These are phyloP conservation scores for Ramazzottius varieornatus DNA, from an alignment of 2,888 invertebrate genomes.

Conservation along the genomic window DNA sequence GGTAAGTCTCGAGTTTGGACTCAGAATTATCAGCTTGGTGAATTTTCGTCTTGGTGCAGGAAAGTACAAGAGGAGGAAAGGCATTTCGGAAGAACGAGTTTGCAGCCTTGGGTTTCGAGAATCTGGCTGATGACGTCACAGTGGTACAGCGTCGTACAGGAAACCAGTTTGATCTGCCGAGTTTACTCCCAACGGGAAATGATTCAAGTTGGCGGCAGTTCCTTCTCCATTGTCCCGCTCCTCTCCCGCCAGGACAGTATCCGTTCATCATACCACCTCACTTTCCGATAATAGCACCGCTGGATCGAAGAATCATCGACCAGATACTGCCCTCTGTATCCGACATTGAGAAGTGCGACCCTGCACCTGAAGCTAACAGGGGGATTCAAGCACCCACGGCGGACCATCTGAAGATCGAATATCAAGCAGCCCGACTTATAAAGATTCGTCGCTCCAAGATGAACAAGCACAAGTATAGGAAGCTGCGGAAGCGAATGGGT, in stretches of 20 bases:
- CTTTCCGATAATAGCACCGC: background rate
- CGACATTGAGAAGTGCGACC: background rate
- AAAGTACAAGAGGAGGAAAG: too few species aligned
- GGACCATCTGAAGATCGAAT: background rate
- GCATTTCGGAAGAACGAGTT: too few species aligned
- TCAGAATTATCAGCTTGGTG: too few species aligned
- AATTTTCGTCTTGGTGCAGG: too few species aligned
- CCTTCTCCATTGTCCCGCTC: background rate
- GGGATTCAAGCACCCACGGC: background rate
- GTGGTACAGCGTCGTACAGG: too few species aligned
- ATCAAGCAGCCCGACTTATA: background rate
- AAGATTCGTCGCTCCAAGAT: background rate
- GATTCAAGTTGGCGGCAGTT: too few species aligned
- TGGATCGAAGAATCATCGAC: background rate
- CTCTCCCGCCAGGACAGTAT: background rate
- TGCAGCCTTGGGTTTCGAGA: too few species aligned
- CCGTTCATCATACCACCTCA: background rate
- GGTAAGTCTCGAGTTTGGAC: too few species aligned
- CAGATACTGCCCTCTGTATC: background rate
- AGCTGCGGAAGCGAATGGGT: conserved; percentile 1
- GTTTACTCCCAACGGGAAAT: too few species aligned
- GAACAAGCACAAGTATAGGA: conserved; percentile 2
- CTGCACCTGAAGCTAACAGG: background rate
- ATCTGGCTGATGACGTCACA: too few species aligned
- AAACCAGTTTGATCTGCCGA: too few species aligned